A percentile compares a stretch with the other conserved stretches of the same genome.
Evolutionary conservation across 2,113 vertebrate genomes (phyloP).

Genomic region (Campylomormyrus tamandua): DNA sequence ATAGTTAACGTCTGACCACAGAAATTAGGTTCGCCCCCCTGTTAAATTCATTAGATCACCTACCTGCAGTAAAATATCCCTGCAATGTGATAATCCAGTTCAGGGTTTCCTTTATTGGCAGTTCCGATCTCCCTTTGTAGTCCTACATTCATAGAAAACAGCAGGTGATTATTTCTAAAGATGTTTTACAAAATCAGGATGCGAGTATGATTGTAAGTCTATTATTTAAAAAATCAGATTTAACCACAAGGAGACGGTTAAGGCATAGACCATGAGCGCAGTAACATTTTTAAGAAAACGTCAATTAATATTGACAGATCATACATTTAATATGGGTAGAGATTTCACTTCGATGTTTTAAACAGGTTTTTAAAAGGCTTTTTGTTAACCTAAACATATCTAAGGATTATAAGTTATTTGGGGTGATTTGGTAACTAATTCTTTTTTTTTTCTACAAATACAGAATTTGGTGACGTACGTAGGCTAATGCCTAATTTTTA

Average conservation of each 20-base stretch:
- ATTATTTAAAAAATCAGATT: not conserved
- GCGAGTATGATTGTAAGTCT: not conserved
- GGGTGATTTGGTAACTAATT: not conserved
- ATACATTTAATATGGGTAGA: not conserved
- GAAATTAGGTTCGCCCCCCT: not conserved
- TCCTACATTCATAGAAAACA: not conserved
- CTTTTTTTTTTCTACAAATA: too few species aligned
- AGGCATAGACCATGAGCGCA: not conserved
- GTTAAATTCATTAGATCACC: not conserved
- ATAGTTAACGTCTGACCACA: not conserved
- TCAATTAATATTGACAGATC: not conserved
- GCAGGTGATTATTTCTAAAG: not conserved
- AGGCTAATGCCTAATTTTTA: not conserved
- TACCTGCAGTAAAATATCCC: not conserved
- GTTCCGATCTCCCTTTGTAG: not conserved
- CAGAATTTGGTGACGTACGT: not conserved
- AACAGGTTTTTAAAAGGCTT: not conserved
- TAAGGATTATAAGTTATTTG: not conserved
- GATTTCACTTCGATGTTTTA: not conserved
- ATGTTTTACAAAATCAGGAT: not conserved
- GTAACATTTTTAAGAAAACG: not conserved
- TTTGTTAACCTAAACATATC: not conserved
- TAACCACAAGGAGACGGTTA: not conserved
- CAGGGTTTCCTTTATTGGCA: not conserved
- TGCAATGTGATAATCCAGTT: not conserved